Evolutionary conservation across 2,888 invertebrate genomes (phyloP), one percentile per base, ranked within the genome.

Genomic region (Poecilus cupreus): DNA sequence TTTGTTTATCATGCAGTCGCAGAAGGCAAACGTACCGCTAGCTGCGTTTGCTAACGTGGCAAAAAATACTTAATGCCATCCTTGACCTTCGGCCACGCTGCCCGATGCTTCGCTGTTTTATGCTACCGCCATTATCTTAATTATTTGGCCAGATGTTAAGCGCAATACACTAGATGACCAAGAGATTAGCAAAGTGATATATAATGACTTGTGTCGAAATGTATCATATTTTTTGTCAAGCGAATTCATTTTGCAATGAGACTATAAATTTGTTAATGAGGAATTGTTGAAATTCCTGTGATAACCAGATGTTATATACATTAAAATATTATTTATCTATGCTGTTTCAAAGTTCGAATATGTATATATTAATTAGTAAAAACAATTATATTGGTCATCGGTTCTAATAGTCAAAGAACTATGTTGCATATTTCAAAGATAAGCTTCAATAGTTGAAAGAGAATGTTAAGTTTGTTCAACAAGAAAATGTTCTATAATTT

Each of bases 121-220:
- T 37, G 37, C 64, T 32, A 37, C 64, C 64, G 64, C 64, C 64
- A 68, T 68, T 68, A 68, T 68, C 64, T 68, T 68, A 68, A 68
- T 68, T 32, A 68, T 68, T 68, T 18, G 37, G 37, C 64, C 64
- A 68, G 64, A 68, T 68, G 64, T 68, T 68, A 2, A 10, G 8
- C 37, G 18, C 37, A 16, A 13, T 32, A 16, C 64, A 18, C 16
- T 51, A 51, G 51, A 51, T 51, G 16, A 51, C 18, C 51, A 51
- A 18, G 18, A 18, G 64, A 68, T 68, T 68, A 37, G 18, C 18
- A 18, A 37, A 51, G 51, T 51, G 51, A 68, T 68, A 18, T 68
- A 18, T 68, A 37, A 68, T 68, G 37, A 60, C 60, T 11, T n/a
- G n/a, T 43, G 43, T 43, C 43, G 43, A 51, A 51, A 51, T 18